Evolutionary conservation across 1,140 invertebrate genomes (phyloP), one percentile per base, ranked within the genome.

Genomic region (Ceratosolen solmsi): DNA sequence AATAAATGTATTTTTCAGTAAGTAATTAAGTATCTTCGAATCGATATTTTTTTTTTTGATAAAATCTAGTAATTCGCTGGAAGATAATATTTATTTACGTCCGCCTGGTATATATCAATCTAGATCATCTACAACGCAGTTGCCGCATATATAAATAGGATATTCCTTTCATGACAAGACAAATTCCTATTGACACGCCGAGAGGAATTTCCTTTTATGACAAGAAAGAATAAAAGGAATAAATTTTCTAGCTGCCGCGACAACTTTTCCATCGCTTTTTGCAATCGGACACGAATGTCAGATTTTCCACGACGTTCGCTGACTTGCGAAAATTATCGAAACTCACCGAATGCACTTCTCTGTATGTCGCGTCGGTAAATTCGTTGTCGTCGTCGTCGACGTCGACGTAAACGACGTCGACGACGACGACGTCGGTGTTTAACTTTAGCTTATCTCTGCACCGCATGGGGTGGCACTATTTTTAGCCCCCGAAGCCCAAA

Each of bases 381-480:
- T 56, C 41, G n/a, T 72, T 33, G 70, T 1, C 46, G 46, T 72
- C 7, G 46, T 72, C 46, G 22, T 38, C 13, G 9, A 36, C 63
- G 63, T 38, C 33, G 36, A 13, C 63, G 63, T 68, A 9, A 4
- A 36, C 63, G 30, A 20, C n/a, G 41, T 72, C 70, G 38, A 1
- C 49, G 60, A 4, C 56, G 54, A 20, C 13, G 58, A 20, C 27
- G n/a, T 60, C 75, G 58, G 36, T 58, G 72, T 82, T 77, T 84
- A 84, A 78, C 83, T 74, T 84, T 80, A 81, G 83, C 79, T 84
- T 81, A 82, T 80, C 80, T 80, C 72, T 82, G 73, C 78, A 13
- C 70, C 65, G 82, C 80, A 84, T 84, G 80, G 83, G 82, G 76
- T 79, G 73, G 82, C 58, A 49, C 54, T 84, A 82, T 84, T 78